Evolutionary conservation across 2,113 vertebrate genomes (phyloP).

Genomic region (Erythrocercus mccallii): DNA sequence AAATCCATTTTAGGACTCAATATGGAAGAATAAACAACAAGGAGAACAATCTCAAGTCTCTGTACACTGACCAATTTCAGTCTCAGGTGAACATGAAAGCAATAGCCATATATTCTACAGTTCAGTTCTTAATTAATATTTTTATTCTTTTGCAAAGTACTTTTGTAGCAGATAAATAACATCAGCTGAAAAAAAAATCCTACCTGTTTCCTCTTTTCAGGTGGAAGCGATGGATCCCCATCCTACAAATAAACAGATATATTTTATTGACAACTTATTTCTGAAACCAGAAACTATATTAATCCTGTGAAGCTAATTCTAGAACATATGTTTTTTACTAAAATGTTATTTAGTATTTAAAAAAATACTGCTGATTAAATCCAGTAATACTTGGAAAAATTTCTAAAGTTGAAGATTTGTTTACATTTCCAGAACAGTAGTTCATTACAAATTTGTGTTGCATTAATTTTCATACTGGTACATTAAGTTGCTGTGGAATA

Average conservation of each 20-base stretch:
- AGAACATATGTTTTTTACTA: not conserved
- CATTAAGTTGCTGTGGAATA: slow-evolving; percentile 26
- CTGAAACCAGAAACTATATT: not conserved
- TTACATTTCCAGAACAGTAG: slow-evolving; percentile 20
- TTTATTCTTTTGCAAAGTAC: not conserved
- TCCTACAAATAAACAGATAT: slow-evolving; percentile 76
- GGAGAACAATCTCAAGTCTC: not conserved
- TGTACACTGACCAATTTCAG: not conserved
- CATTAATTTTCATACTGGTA: slow-evolving; percentile 31
- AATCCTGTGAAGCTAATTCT: not conserved
- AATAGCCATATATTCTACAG: not conserved
- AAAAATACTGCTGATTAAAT: not conserved
- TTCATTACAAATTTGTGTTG: slow-evolving; percentile 21
- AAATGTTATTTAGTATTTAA: too few relatives aligned
- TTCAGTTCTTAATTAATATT: not conserved
- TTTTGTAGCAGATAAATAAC: not conserved
- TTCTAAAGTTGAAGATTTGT: not conserved
- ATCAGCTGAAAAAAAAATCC: slow-evolving; percentile 20
- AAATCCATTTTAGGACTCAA: not conserved
- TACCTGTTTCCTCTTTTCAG: slow-evolving; percentile 97
- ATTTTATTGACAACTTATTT: slow-evolving; percentile 22
- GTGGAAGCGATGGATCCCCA: slow-evolving; percentile 91
- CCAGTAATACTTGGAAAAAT: not conserved
- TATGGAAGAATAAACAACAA: not conserved
- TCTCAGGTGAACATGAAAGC: not conserved